phyloP scores from a whole-genome alignment of 64 coral and sea anemone species.

The Acropora yongei region DNA sequence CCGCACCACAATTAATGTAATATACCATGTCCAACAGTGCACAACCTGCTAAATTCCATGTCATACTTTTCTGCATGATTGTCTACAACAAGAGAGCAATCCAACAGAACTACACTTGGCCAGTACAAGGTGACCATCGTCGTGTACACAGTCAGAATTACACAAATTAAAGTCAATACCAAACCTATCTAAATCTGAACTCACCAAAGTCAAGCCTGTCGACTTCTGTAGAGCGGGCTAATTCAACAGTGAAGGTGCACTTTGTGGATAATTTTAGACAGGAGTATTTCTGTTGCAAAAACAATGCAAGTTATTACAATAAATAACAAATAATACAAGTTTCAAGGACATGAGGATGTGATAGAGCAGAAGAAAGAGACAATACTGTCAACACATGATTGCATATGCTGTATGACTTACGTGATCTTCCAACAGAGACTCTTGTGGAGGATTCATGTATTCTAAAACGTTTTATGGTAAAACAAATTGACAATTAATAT shows the following conservation, averaged over 20 bases:
- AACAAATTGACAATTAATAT: neutral
- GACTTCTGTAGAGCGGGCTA: slow-evolving; percentile 80
- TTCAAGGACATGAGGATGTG: neutral
- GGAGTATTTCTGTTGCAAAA: slow-evolving; percentile 68
- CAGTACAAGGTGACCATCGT: too few relatives aligned
- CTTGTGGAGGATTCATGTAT: slow-evolving; percentile 31
- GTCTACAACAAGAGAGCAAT: too few relatives aligned
- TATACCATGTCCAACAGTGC: too few relatives aligned
- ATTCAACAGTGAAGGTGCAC: slow-evolving; percentile 81
- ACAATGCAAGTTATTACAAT: neutral
- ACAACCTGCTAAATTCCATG: too few relatives aligned
- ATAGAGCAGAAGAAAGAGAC: too few relatives aligned
- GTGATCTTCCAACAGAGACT: slow-evolving; percentile 73
- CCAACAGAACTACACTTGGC: too few relatives aligned
- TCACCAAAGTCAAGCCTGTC: slow-evolving; percentile 85
- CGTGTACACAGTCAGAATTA: too few relatives aligned
- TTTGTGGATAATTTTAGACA: slow-evolving; percentile 79
- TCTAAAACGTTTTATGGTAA: neutral
- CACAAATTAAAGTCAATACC: neutral
- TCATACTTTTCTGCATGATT: too few relatives aligned
- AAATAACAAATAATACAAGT: neutral
- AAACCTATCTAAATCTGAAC: neutral
- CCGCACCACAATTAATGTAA: too few relatives aligned
- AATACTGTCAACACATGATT: too few relatives aligned
- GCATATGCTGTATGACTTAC: slow-evolving; percentile 12